Conservation (phyloP, 2,113 vertebrate genomes). For the Carlito syrichta region DNA sequence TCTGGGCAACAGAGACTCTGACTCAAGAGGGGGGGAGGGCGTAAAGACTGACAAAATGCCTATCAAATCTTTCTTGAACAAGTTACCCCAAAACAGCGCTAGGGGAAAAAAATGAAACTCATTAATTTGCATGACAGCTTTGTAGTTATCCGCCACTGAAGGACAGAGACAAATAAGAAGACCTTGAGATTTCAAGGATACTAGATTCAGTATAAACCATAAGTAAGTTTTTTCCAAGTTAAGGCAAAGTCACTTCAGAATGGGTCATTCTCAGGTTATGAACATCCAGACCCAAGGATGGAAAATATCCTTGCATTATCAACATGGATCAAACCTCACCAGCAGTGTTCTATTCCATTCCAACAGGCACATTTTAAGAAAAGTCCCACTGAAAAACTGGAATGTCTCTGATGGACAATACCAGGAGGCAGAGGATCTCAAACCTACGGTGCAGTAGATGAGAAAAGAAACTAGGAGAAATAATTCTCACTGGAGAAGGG, state of each 20-base stretch:
- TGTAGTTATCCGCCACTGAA: not conserved
- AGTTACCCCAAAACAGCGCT: not conserved
- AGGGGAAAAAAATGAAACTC: not conserved
- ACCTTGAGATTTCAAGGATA: not conserved
- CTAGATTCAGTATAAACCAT: not conserved
- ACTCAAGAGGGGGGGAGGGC: too few relatives aligned
- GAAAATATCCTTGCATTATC: not conserved
- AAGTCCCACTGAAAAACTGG: not conserved
- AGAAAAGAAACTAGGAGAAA: not conserved
- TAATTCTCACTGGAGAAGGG: not conserved
- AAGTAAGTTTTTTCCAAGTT: not conserved
- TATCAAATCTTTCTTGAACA: not conserved
- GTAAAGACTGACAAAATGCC: too few relatives aligned
- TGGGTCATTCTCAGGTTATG: not conserved
- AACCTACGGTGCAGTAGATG: not conserved
- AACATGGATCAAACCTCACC: not conserved
- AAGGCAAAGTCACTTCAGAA: not conserved
- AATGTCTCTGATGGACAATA: not conserved
- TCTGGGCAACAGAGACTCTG: too few relatives aligned
- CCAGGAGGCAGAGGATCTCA: not conserved
- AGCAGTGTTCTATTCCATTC: not conserved
- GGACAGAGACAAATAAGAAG: not conserved
- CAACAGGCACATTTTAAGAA: not conserved
- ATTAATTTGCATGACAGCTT: not conserved
- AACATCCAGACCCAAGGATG: not conserved